These are phyloP conservation scores for Lonchura striata DNA, from an alignment of 2,113 vertebrate genomes.

Conservation along the genomic window DNA sequence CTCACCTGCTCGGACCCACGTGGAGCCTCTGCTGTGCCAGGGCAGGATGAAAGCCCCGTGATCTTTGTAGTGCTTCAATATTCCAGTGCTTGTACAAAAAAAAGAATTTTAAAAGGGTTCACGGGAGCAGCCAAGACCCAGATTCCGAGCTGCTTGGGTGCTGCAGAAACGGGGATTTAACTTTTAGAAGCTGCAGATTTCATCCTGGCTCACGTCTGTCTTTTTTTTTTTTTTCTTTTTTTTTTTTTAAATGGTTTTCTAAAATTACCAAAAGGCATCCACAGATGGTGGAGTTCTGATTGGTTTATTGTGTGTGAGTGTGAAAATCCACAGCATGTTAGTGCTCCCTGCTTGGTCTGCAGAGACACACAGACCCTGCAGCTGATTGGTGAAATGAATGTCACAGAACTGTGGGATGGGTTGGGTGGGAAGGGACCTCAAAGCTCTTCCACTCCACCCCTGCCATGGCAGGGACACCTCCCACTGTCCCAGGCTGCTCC, in stretches of 20 bases:
- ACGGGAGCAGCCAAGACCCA: background rate
- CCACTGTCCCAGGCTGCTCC: background rate
- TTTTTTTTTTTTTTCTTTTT: background rate
- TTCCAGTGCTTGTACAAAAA: background rate
- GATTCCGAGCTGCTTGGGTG: background rate
- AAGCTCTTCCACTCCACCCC: fast-evolving
- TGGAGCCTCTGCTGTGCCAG: background rate
- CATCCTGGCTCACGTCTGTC: background rate
- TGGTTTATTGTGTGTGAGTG: background rate
- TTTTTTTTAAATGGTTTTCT: background rate
- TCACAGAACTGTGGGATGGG: background rate
- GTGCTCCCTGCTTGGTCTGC: background rate
- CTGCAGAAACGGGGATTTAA: conserved; percentile 12
- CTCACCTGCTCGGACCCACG: background rate
- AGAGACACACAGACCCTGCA: background rate
- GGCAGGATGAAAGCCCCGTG: background rate
- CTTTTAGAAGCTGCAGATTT: background rate
- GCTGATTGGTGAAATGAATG: background rate
- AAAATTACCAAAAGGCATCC: background rate
- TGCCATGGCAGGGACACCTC: background rate
- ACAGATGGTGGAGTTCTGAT: background rate
- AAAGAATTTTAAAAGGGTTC: background rate
- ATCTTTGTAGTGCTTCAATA: conserved; percentile 3
- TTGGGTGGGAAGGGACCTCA: background rate
- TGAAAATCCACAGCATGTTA: background rate